Conservation (phyloP, 2,797 vertebrate species). For the Sebastes aleutianus region DNA sequence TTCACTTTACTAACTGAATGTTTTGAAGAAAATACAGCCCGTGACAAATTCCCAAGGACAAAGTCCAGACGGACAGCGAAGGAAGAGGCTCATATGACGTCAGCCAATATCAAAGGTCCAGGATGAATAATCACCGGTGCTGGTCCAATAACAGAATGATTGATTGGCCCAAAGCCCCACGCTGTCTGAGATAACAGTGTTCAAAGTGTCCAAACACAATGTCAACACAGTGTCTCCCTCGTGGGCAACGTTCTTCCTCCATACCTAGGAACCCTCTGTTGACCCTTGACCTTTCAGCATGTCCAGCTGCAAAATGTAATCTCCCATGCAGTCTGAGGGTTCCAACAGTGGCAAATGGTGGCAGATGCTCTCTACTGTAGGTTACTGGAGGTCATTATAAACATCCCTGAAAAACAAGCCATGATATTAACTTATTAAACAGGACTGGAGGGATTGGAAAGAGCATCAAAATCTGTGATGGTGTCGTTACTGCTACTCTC, state of each 20-base stretch:
- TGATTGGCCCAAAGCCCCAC: constrained; percentile 64
- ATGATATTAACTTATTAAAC: constrained; percentile 27
- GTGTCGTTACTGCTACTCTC: not conserved
- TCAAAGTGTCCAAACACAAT: constrained; percentile 73
- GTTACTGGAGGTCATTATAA: constrained; percentile 44
- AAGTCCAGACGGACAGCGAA: constrained; percentile 18
- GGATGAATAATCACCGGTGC: constrained; percentile 73
- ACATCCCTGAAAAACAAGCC: constrained; percentile 26
- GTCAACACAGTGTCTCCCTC: constrained; percentile 73
- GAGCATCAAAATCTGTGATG: constrained; percentile 15
- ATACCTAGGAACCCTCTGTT: constrained; percentile 58
- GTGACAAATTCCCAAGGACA: constrained; percentile 31
- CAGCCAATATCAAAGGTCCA: constrained; percentile 64
- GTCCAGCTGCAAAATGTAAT: constrained; percentile 72
- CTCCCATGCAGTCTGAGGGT: constrained; percentile 46
- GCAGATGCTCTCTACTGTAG: constrained; percentile 47
- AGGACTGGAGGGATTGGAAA: constrained; percentile 23
- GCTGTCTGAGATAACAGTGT: constrained; percentile 78
- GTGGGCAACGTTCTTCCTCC: constrained; percentile 56
- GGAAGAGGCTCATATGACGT: constrained; percentile 39
- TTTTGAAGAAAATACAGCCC: constrained; percentile 34
- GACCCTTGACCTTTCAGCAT: constrained; percentile 63
- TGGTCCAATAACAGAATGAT: constrained; percentile 77
- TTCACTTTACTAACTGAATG: constrained; percentile 38
- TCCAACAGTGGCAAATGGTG: constrained; percentile 47